Base-by-base conservation (phyloP, 2,113 vertebrate genomes). In the Oryzias woworae region DNA sequence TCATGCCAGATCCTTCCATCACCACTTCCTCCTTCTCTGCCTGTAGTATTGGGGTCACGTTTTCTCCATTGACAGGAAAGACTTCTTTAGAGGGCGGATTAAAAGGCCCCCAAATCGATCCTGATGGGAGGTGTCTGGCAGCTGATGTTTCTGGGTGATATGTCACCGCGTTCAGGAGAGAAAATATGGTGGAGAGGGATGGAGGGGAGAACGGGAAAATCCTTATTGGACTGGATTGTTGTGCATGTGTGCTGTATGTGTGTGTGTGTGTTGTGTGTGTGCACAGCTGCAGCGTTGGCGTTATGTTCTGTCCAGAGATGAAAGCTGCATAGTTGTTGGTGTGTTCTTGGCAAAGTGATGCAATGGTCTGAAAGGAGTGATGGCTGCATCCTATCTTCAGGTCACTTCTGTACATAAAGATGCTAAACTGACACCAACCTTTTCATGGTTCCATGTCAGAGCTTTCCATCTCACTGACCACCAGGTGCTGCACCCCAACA, bases 11-110 rank as follows among this genome's bases (percentile, higher is more conserved):
- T 77, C 54, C 49, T 44, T 58, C 51, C 67, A 31, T 31, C 23
- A 17, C 14, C 2, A 24, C 22, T 13, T 24, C 57, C 55, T 24
- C 65, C 17, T 31, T 53, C 14, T 53, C 18, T 15, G 1, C 47
- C 42, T 62, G 89, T 83, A 62, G 75, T 83, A 91, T 88, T 87
- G 69, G 65, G 69, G 73, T 88, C 88, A 88, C 85, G 79, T 86
- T 79, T 51, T 63, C 55, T 82, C 62, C 66, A 79, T 81, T 90
- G 88, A 90, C 85, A 85, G 81, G 73, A 80, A 89, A 78, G 81
- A 66, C 58, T 87, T 85, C 78, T 85, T 85, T 77, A 82, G 74
- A 81, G 73, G 59, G 68, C 45, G 53, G 85, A 87, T 86, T 85
- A 84, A 89, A 89, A 90, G 74, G 68, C 69, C 78, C 75, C 58